Conservation (phyloP, 2,888 invertebrate species). For the Eupelmus urozonus region DNA sequence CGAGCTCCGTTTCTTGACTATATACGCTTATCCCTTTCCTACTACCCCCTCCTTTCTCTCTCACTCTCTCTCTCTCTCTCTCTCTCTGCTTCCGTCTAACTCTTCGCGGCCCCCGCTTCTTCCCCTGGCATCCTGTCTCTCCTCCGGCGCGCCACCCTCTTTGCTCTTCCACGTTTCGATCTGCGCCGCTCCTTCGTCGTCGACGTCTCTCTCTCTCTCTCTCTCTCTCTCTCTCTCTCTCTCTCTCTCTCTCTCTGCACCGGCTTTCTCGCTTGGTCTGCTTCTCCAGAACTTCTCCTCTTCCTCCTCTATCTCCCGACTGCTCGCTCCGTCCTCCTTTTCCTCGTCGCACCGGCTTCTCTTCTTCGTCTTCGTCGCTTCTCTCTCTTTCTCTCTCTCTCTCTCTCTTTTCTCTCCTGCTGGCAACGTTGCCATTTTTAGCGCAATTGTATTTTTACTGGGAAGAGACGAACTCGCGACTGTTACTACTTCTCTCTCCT, state of each 20-base stretch:
- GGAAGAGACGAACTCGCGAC: conserved; percentile 13
- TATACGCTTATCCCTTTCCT: conserved; percentile 32
- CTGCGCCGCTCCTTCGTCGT: not conserved
- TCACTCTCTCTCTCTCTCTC: conserved; percentile 11
- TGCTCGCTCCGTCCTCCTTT: not conserved
- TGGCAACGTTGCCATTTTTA: conserved; percentile 60
- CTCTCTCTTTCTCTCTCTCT: conserved; percentile 3
- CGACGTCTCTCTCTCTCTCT: conserved; percentile 27
- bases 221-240: conserved; percentile 39
- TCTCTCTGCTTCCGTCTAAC: conserved; percentile 3
- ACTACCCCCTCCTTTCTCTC: not conserved
- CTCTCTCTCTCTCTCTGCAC: conserved; percentile 26
- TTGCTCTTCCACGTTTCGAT: conserved; percentile 17
- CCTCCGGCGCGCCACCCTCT: conserved; percentile 28
- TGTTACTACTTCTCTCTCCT: not conserved
- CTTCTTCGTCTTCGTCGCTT: conserved; percentile 12
- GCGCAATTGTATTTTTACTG: conserved; percentile 52
- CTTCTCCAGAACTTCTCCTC: conserved; percentile 28
- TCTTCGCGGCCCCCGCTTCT: conserved; percentile 8
- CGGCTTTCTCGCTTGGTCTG: conserved; percentile 51
- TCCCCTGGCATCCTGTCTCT: conserved; percentile 19
- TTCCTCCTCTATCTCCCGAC: not conserved
- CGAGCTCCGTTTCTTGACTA: conserved; percentile 20
- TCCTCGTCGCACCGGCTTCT: conserved; percentile 1
- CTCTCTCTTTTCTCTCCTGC: conserved; percentile 14